Percentiles rank a stretch among this genome's conserved stretches.
Conservation (phyloP, 2,113 vertebrate genomes). For the Phyllopteryx taeniolatus region DNA sequence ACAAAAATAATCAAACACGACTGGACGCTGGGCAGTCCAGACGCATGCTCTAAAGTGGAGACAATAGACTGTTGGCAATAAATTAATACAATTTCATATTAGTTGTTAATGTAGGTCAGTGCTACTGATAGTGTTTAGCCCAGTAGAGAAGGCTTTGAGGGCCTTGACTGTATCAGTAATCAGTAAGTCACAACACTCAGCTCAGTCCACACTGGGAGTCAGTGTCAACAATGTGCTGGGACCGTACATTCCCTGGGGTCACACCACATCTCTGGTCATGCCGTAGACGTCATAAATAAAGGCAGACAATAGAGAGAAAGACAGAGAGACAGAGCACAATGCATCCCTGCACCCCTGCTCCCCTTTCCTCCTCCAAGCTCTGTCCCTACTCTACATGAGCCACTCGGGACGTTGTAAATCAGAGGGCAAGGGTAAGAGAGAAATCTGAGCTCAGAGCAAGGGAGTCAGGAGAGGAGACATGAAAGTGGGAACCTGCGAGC, state of each 20-base stretch:
- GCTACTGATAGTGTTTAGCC: too few relatives aligned
- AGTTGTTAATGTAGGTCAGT: too few relatives aligned
- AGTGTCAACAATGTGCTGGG: constrained; percentile 20
- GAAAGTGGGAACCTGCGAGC: constrained; percentile 50
- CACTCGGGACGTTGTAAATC: constrained; percentile 67
- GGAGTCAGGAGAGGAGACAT: constrained; percentile 57
- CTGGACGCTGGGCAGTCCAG: too few relatives aligned
- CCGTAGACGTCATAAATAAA: constrained; percentile 68
- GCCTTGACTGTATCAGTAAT: neutral
- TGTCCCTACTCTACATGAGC: constrained; percentile 38
- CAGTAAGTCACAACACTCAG: constrained; percentile 23
- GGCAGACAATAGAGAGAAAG: constrained; percentile 44
- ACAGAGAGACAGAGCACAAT: constrained; percentile 44
- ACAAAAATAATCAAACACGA: too few relatives aligned
- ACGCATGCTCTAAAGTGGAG: too few relatives aligned
- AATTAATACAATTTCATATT: neutral
- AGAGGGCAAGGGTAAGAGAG: constrained; percentile 40
- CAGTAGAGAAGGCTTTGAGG: too few relatives aligned
- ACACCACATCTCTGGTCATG: constrained; percentile 46
- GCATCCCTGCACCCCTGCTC: constrained; percentile 17
- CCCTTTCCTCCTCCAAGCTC: constrained; percentile 22
- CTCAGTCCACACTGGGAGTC: constrained; percentile 14
- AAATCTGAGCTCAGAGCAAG: constrained; percentile 54
- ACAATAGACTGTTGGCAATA: too few relatives aligned
- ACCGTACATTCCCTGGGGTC: constrained; percentile 39